Evolutionary conservation across 1,140 invertebrate genomes (phyloP).

Genomic region (Drosophila pseudoobscura): DNA sequence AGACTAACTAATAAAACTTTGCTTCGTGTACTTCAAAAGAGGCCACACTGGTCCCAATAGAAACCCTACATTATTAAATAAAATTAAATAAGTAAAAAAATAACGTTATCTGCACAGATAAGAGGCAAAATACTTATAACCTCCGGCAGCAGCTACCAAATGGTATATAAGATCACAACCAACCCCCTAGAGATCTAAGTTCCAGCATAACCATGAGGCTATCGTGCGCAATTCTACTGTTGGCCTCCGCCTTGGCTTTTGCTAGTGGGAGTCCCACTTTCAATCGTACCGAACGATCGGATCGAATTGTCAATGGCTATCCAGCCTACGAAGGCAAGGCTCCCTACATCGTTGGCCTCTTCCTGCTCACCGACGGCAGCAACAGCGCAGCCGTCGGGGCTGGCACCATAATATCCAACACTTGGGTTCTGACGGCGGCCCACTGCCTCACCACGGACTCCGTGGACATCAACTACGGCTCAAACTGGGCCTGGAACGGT

Average conservation of each 20-base stretch:
- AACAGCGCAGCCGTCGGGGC: conserved; percentile 83
- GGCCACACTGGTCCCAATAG: too few relatives aligned
- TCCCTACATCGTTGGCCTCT: conserved; percentile 84
- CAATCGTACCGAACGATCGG: background rate
- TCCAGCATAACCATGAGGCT: conserved; percentile 43
- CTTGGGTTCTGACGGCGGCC: conserved; percentile 86
- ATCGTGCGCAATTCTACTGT: conserved; percentile 29
- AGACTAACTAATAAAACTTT: too few relatives aligned
- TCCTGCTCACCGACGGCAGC: conserved; percentile 64
- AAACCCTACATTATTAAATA: too few relatives aligned
- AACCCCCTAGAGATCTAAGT: background rate
- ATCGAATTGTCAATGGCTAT: conserved; percentile 61
- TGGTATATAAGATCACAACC: background rate
- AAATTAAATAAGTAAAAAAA: too few relatives aligned
- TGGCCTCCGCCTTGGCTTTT: conserved; percentile 36
- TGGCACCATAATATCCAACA: conserved; percentile 84
- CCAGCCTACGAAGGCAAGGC: conserved; percentile 80
- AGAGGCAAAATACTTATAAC: too few relatives aligned
- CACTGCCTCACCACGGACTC: conserved; percentile 84
- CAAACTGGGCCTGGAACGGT: conserved; percentile 47
- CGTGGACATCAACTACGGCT: conserved; percentile 67
- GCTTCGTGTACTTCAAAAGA: too few relatives aligned
- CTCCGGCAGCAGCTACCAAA: too few relatives aligned
- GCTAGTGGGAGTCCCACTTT: background rate
- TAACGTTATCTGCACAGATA: too few relatives aligned